These are phyloP conservation scores for Folsomia manolachei DNA, from an alignment of 2,888 invertebrate species.

Conservation along the genomic window DNA sequence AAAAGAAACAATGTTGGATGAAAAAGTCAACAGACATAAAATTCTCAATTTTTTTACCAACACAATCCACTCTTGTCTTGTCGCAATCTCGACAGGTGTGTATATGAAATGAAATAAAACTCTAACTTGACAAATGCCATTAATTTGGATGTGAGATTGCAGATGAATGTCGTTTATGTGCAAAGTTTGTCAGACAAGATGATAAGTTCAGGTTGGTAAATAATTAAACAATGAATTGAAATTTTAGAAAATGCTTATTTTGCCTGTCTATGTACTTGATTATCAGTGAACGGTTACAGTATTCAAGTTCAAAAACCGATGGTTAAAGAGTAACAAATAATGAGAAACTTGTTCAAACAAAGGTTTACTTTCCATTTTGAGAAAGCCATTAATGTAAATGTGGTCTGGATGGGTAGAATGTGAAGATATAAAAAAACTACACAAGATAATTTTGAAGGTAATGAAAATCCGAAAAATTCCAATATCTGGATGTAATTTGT, in stretches of 20 bases:
- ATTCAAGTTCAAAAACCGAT: too few relatives aligned
- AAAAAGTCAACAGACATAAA: slow-evolving; percentile 28
- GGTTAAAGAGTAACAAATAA: too few relatives aligned
- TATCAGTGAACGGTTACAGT: too few relatives aligned
- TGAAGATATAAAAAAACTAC: too few relatives aligned
- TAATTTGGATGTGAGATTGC: not conserved
- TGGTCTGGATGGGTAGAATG: too few relatives aligned
- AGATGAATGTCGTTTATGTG: not conserved
- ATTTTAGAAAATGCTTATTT: not conserved
- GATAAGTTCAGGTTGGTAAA: not conserved
- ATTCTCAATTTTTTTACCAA: slow-evolving; percentile 14
- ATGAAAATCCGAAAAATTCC: not conserved
- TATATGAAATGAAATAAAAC: not conserved
- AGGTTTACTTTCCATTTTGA: too few relatives aligned
- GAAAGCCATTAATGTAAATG: too few relatives aligned
- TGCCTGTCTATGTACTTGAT: too few relatives aligned
- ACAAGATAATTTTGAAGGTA: not conserved
- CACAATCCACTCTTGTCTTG: slow-evolving; percentile 10
- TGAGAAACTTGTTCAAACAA: too few relatives aligned
- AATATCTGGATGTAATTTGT: not conserved
- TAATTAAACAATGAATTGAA: not conserved
- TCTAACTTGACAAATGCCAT: not conserved
- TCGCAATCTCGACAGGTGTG: slow-evolving; percentile 7
- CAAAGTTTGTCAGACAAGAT: not conserved
- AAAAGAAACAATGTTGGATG: slow-evolving; percentile 4